Evolutionary conservation across 1,140 invertebrate genomes (phyloP).

Genomic region (Meteorus sp.): DNA sequence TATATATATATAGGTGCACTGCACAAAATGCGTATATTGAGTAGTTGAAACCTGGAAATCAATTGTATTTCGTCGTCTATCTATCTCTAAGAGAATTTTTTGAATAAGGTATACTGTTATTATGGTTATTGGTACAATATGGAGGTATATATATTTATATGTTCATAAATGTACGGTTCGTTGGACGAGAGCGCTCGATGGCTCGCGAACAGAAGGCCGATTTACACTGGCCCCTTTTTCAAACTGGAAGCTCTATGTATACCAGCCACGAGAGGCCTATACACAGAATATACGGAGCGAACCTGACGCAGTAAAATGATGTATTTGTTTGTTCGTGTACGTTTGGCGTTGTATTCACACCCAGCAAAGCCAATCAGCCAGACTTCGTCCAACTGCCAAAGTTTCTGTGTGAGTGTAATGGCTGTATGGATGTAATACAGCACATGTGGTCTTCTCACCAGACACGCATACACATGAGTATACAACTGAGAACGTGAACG

Average conservation of each 20-base stretch:
- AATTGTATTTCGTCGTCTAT: not conserved
- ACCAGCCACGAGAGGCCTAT: constrained; percentile 31
- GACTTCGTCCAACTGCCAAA: not conserved
- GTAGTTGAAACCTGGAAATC: not conserved
- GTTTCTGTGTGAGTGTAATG: too few species aligned
- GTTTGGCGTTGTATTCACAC: not conserved
- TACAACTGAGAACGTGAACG: too few species aligned
- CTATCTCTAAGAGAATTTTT: too few species aligned
- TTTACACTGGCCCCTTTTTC: constrained; percentile 52
- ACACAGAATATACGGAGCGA: constrained; percentile 7
- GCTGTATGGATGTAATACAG: not conserved
- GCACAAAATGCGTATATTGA: not conserved
- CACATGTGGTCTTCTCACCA: not conserved
- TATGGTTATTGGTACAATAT: too few species aligned
- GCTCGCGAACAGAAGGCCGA: constrained; percentile 49
- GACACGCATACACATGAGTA: too few species aligned
- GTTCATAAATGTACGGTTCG: not conserved
- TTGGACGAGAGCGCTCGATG: constrained; percentile 30
- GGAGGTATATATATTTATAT: too few species aligned
- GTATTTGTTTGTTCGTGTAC: not conserved
- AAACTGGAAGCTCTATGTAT: constrained; percentile 50
- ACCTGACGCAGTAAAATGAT: constrained; percentile 13
- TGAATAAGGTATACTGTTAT: constrained; percentile 2
- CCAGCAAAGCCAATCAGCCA: not conserved
- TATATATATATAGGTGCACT: not conserved